Evolutionary conservation across 2,113 vertebrate genomes (phyloP).

Genomic region (Rutilus rutilus): DNA sequence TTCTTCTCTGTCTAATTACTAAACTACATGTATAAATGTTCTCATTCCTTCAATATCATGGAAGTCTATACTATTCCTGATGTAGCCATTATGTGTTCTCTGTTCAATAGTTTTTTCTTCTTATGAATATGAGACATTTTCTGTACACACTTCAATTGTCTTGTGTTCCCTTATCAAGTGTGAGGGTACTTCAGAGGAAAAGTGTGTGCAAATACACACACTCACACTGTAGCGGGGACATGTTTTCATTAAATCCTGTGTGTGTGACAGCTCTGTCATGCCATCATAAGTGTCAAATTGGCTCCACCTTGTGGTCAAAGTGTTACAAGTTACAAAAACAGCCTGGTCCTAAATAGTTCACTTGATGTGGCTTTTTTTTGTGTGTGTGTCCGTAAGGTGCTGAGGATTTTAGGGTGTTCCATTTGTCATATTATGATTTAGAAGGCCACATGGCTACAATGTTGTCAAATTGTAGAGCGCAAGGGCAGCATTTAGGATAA

Average conservation of each 20-base stretch:
- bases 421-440: neutral
- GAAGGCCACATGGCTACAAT: neutral
- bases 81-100: too few species aligned
- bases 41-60: too few species aligned
- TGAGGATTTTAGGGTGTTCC: neutral
- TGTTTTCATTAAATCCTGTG: neutral
- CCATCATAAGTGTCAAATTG: neutral
- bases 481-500: neutral
- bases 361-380: neutral
- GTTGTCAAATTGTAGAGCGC: neutral
- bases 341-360: neutral
- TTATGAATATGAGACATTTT: too few species aligned
- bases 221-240: neutral
- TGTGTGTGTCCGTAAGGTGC: neutral
- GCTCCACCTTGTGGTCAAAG: slow-evolving; percentile 18
- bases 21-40: too few species aligned
- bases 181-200: too few species aligned
- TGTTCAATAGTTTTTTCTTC: too few species aligned
- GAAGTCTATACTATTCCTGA: too few species aligned
- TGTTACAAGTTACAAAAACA: neutral
- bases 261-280: neutral
- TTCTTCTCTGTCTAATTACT: too few species aligned
- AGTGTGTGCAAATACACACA: too few species aligned
- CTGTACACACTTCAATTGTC: too few species aligned
- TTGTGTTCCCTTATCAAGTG: too few species aligned